These are phyloP conservation scores for Oenanthe melanoleuca DNA, from an alignment of 2,113 vertebrate genomes.

Conservation along the genomic window DNA sequence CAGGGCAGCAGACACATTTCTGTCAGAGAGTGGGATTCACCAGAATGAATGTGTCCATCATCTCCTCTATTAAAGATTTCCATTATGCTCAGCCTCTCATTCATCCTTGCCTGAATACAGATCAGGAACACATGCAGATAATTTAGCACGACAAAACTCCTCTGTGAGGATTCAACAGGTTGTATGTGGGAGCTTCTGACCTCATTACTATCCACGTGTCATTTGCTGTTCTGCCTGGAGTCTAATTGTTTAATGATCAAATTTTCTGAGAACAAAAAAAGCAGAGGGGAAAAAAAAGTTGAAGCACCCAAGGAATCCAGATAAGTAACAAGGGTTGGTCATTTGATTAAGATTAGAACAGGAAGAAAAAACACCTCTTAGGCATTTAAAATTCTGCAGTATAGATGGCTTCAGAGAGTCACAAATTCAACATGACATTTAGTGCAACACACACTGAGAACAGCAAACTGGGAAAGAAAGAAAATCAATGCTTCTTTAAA, in stretches of 20 bases:
- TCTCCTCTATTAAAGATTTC: constrained; percentile 23
- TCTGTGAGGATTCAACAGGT: constrained; percentile 61
- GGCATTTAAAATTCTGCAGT: constrained; percentile 12
- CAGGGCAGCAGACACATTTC: not conserved
- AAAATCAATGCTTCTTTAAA: constrained; percentile 63
- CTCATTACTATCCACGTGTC: not conserved
- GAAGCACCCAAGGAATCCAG: constrained; percentile 21
- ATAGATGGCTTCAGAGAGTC: constrained; percentile 10
- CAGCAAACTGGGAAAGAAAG: not conserved
- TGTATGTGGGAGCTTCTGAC: constrained; percentile 22
- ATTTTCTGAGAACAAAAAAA: not conserved
- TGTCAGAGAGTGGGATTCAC: constrained; percentile 16
- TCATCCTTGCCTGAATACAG: constrained; percentile 34
- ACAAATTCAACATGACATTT: constrained; percentile 62
- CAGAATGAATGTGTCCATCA: constrained; percentile 24
- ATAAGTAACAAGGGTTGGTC: not conserved
- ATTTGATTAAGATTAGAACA: constrained; percentile 5
- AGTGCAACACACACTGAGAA: not conserved
- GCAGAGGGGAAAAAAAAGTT: fast-evolving
- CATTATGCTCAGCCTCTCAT: constrained; percentile 42
- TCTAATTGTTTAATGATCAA: constrained; percentile 4
- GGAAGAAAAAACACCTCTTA: not conserved
- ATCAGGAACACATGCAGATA: constrained; percentile 48
- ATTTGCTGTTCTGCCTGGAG: constrained; percentile 19
- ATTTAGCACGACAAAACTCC: constrained; percentile 37